Evolutionary conservation across 2,113 vertebrate genomes (phyloP).

Genomic region (Gambusia affinis): DNA sequence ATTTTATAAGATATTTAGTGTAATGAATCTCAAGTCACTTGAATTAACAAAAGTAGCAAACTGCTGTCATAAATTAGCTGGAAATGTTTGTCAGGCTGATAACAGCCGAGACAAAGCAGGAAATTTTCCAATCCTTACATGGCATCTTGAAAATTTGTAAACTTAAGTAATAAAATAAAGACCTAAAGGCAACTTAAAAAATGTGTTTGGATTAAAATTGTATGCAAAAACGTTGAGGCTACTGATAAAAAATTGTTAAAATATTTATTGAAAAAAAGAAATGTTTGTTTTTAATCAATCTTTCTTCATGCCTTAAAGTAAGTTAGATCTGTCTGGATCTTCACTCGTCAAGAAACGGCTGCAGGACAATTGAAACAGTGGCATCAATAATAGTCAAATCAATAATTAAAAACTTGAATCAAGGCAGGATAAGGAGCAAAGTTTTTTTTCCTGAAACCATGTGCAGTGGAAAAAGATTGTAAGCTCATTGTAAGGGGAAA

Average conservation of each 20-base stretch:
- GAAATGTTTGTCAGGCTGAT: not conserved
- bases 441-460: too few relatives aligned
- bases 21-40: not conserved
- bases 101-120: not conserved
- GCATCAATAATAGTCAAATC: too few relatives aligned
- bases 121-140: not conserved
- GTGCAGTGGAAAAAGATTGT: too few relatives aligned
- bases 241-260: too few relatives aligned
- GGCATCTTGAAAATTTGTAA: not conserved
- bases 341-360: not conserved
- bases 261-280: not conserved
- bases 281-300: not conserved
- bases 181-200: not conserved
- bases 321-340: not conserved
- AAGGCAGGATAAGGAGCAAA: too few relatives aligned
- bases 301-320: not conserved
- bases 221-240: too few relatives aligned
- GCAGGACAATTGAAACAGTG: too few relatives aligned
- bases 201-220: not conserved
- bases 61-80: not conserved
- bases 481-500: too few relatives aligned
- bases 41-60: not conserved
- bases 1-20: not conserved
- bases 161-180: not conserved
- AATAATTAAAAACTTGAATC: too few relatives aligned